Evolutionary conservation across 2,113 vertebrate genomes (phyloP), one percentile per base, ranked within the genome.

Genomic region (Vulpes ferrilata): DNA sequence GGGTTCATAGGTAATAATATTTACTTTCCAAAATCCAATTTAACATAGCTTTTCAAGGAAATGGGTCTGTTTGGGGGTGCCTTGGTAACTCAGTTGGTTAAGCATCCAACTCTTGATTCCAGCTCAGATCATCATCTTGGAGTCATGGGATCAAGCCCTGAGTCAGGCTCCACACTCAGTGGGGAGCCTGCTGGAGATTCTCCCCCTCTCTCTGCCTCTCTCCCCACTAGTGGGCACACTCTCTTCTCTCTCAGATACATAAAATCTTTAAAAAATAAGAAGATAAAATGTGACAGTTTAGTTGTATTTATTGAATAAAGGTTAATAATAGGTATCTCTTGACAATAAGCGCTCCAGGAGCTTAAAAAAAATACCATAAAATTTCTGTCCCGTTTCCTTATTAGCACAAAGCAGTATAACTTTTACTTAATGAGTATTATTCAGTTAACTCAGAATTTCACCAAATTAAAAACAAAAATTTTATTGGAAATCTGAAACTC

Each of bases 381-480:
- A 76, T 64, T 69, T 93, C 5, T 55, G 4, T 85, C 65, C 91
- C 3, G 11, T 81, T 86, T n/a, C 6, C 83, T 73, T 59, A 60
- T 55, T 38, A 92, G 15, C 55, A 80, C 5, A 65, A n/a, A 74
- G 62, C 59, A 59, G 43, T 88, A 80, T 48, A 43, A 62, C 27
- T 27, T 93, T 83, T 74, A 88, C 35, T 90, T 79, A 74, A 9
- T 12, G 11, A 23, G 19, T 2, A 48, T 12, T 25, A 88, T 11
- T 73, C 60, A 86, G 17, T 53, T 48, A 93, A 43, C 35, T 93
- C 78, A 86, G 55, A 48, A 87, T 53, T 55, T 71, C 20, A 93
- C n/a, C 43, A 93, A 96, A 94, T 85, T 67, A 91, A 84, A 95
- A 92, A 81, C 35, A 53, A 80, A 30, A 80, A 43, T 82, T 65